These are phyloP conservation scores for Urophycis tenuis DNA, from an alignment of 2,797 vertebrate genomes.

Conservation along the genomic window DNA sequence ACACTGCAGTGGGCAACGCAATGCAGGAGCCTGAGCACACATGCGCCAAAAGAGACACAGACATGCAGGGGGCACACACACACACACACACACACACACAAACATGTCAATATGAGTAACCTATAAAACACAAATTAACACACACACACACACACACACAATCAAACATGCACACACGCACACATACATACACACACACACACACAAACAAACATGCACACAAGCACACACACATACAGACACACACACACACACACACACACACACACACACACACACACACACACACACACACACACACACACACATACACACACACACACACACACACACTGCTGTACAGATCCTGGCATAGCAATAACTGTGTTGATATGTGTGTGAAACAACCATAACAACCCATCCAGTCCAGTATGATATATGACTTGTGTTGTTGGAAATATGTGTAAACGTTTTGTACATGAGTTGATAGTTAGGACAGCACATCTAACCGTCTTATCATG, in stretches of 20 bases:
- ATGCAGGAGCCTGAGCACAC: slow-evolving; percentile 51
- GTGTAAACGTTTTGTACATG: neutral
- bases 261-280: no score
- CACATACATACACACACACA: neutral
- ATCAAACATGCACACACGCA: neutral
- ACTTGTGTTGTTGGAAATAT: neutral
- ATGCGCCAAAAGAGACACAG: slow-evolving; percentile 18
- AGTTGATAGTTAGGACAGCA: neutral
- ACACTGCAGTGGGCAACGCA: slow-evolving; percentile 53
- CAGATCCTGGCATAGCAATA: neutral
- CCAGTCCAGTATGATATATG: neutral
- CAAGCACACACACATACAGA: neutral
- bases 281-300: neutral
- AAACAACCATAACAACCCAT: neutral
- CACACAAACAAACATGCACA: neutral
- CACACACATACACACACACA: neutral
- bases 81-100: slow-evolving; percentile 10
- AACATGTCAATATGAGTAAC: neutral
- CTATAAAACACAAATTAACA: neutral
- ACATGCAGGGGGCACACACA: slow-evolving; percentile 7
- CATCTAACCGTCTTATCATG: neutral
- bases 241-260: no score
- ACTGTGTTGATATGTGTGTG: neutral
- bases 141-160: neutral
- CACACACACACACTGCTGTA: neutral